Conservation (phyloP, 1,140 invertebrate genomes). For the Polypedilum pembai region DNA sequence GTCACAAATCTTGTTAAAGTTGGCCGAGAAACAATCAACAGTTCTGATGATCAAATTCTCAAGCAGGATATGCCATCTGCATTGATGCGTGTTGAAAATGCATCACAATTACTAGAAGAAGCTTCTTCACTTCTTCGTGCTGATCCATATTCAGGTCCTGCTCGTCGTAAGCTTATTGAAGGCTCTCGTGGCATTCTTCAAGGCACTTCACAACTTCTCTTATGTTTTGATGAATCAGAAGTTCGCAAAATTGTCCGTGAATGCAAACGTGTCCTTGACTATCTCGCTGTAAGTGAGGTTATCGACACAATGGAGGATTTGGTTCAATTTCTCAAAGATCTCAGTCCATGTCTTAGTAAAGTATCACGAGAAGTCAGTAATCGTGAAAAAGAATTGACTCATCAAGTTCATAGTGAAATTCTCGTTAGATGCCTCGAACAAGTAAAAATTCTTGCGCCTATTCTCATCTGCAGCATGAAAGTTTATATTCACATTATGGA, state of each 20-base stretch:
- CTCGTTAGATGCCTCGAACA: conserved; percentile 86
- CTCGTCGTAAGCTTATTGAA: conserved; percentile 89
- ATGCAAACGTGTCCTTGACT: conserved; percentile 95
- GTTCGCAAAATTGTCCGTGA: conserved; percentile 97
- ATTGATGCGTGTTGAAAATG: conserved; percentile 84
- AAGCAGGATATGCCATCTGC: conserved; percentile 97
- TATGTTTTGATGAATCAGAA: conserved; percentile 99
- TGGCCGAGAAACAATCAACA: conserved; percentile 95
- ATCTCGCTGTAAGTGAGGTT: conserved; percentile 95
- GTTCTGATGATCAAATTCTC: conserved; percentile 90
- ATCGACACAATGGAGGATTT: conserved; percentile 98
- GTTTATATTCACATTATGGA: conserved; percentile 93
- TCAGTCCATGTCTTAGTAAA: conserved; percentile 80
- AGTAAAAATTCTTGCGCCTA: conserved; percentile 93
- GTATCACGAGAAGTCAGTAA: conserved; percentile 90
- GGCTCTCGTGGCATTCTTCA: conserved; percentile 91
- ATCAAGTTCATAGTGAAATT: conserved; percentile 92
- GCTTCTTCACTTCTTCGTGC: conserved; percentile 92
- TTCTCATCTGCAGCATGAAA: conserved; percentile 97
- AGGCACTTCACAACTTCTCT: conserved; percentile 89
- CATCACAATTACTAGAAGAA: conserved; percentile 89
- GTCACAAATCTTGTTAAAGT: conserved; percentile 98
- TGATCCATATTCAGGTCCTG: conserved; percentile 93
- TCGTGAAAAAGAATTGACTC: conserved; percentile 91
- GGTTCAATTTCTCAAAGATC: conserved; percentile 92